Conservation (phyloP, 2,113 vertebrate genomes). For the Crotalus helleri region DNA sequence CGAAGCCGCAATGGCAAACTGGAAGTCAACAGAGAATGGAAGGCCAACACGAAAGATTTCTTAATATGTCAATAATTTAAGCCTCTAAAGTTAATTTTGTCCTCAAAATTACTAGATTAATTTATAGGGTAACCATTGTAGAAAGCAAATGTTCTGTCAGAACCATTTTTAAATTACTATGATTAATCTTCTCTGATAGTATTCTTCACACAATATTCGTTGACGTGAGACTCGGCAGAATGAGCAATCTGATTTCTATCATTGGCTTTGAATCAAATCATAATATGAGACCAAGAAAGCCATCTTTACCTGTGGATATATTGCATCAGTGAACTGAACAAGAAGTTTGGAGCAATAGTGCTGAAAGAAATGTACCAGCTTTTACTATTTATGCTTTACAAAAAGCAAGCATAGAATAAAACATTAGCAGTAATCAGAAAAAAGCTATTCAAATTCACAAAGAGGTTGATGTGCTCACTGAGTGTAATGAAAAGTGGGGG, state of each 20-base stretch:
- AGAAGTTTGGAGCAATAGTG: not conserved
- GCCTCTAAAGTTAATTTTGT: not conserved
- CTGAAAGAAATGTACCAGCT: not conserved
- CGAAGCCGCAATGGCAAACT: no score
- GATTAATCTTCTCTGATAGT: not conserved
- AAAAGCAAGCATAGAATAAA: not conserved
- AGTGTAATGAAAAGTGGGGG: not conserved
- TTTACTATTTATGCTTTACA: not conserved
- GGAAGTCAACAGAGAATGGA: no score
- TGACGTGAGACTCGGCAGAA: not conserved
- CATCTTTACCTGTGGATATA: not conserved
- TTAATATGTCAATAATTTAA: conserved; percentile 1
- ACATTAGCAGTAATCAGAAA: not conserved
- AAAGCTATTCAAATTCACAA: not conserved
- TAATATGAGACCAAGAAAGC: not conserved
- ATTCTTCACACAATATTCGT: not conserved
- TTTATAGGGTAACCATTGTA: not conserved
- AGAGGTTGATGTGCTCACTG: not conserved
- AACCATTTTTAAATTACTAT: not conserved
- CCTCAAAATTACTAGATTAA: not conserved
- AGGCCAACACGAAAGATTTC: conserved; percentile 1
- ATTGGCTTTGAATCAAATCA: not conserved
- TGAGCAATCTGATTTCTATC: not conserved
- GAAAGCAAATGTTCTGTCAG: not conserved
- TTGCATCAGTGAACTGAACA: not conserved